A percentile compares a stretch with the other conserved stretches of the same genome.
These are phyloP conservation scores for Apodemia zela DNA, from an alignment of 2,888 invertebrate species.

Conservation along the genomic window DNA sequence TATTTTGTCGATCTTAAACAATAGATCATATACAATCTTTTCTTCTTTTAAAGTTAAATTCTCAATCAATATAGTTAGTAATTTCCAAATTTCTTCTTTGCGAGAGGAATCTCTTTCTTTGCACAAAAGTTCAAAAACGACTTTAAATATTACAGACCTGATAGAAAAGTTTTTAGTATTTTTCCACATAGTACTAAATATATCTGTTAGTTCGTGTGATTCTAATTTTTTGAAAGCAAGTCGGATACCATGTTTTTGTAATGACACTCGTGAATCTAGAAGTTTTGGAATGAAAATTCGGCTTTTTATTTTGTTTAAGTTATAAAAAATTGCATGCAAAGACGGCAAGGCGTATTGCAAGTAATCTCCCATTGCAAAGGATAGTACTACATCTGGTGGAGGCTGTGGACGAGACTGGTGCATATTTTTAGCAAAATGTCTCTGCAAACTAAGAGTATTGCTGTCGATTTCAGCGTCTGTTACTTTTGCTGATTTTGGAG, in stretches of 20 bases:
- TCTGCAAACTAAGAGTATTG: constrained; percentile 46
- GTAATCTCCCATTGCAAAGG: constrained; percentile 59
- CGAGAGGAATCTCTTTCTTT: constrained; percentile 43
- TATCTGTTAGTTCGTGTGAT: constrained; percentile 39
- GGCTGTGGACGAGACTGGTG: constrained; percentile 56
- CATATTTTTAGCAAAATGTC: constrained; percentile 57
- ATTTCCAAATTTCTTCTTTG: constrained; percentile 42
- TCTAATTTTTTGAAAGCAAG: constrained; percentile 47
- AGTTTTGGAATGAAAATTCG: constrained; percentile 44
- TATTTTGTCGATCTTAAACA: constrained; percentile 40
- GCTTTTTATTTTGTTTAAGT: constrained; percentile 41
- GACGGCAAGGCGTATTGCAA: constrained; percentile 57
- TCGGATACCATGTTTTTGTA: constrained; percentile 61
- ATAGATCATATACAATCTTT: constrained; percentile 46
- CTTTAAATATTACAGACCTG: constrained; percentile 50
- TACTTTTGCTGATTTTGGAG: constrained; percentile 49
- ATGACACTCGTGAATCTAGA: constrained; percentile 49
- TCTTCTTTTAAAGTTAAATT: constrained; percentile 52
- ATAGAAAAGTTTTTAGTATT: constrained; percentile 52
- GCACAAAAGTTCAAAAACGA: constrained; percentile 45
- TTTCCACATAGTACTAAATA: constrained; percentile 49
- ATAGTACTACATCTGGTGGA: constrained; percentile 44
- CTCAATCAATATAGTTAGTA: constrained; percentile 50
- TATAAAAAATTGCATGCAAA: constrained; percentile 52
- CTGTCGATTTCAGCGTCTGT: constrained; percentile 50